phyloP scores from a whole-genome alignment of 2,888 invertebrate species.

The Phaonia tiefii region DNA sequence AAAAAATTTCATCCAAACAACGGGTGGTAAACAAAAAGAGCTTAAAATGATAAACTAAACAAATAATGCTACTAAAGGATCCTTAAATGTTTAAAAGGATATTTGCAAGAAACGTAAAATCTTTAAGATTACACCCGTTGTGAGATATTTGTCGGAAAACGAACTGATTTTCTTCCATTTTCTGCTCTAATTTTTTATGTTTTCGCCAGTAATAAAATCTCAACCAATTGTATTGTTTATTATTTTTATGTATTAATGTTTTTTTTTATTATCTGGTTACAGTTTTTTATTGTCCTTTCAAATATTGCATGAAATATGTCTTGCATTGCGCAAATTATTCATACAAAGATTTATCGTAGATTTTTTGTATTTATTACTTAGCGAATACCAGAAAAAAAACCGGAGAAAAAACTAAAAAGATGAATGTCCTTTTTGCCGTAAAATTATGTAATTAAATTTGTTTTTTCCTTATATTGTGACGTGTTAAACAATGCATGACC shows the following conservation, averaged over 20 bases:
- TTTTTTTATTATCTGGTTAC: constrained; percentile 24
- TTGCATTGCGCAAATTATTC: neutral
- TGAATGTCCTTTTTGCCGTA: constrained; percentile 39
- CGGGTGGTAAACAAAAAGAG: neutral
- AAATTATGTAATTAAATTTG: constrained; percentile 61
- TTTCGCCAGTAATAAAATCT: neutral
- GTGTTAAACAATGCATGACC: constrained; percentile 54
- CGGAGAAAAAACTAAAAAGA: neutral
- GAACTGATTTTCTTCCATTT: neutral
- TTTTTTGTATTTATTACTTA: no score
- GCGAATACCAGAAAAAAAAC: neutral
- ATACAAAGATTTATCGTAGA: constrained; percentile 13
- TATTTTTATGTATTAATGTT: neutral
- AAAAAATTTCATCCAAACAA: neutral
- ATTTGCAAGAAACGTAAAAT: constrained; percentile 2
- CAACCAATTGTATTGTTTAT: constrained; percentile 1
- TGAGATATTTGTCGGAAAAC: neutral
- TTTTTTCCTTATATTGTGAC: constrained; percentile 46
- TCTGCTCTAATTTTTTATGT: constrained; percentile 23
- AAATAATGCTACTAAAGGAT: neutral
- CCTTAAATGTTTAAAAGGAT: constrained; percentile 17
- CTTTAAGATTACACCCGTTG: neutral
- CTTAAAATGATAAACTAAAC: neutral
- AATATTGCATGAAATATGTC: neutral
- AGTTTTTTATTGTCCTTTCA: constrained; percentile 9